Conservation (phyloP, 53 echinoderm and acorn worm genomes). For the Hippasteria phrygiana region DNA sequence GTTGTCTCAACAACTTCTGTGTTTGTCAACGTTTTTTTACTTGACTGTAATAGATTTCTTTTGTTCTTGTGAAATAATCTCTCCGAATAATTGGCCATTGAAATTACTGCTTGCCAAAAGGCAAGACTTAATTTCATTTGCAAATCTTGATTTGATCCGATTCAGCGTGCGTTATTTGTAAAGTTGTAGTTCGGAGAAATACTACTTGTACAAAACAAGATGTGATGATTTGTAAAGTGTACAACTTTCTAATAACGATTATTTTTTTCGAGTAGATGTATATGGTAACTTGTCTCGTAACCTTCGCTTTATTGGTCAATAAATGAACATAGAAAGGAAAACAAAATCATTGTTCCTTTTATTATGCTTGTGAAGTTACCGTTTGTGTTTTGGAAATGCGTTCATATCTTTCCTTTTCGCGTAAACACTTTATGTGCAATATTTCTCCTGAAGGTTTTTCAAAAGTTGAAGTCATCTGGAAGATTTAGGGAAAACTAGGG, state of each 20-base stretch:
- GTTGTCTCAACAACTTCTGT: too few species aligned
- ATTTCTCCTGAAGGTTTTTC: neutral
- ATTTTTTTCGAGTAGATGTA: slow-evolving; percentile 53
- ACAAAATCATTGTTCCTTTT: neutral
- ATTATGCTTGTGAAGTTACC: neutral
- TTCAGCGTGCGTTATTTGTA: neutral
- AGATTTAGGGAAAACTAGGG: too few species aligned
- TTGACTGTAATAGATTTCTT: too few species aligned
- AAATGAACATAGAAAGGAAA: neutral
- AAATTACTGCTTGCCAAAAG: neutral
- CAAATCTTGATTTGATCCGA: too few species aligned
- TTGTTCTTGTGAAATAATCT: too few species aligned
- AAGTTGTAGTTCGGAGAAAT: slow-evolving; percentile 23
- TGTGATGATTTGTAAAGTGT: slow-evolving; percentile 35
- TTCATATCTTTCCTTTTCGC: neutral
- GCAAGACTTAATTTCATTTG: neutral
- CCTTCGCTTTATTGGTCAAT: neutral
- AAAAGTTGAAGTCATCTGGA: too few species aligned
- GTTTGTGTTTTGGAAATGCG: neutral
- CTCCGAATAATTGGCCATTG: too few species aligned
- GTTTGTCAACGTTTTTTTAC: too few species aligned
- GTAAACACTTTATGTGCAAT: neutral
- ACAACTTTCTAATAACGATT: slow-evolving; percentile 35
- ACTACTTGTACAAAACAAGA: slow-evolving; percentile 36
- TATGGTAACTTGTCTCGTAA: slow-evolving; percentile 26